phyloP scores from a whole-genome alignment of 2,113 vertebrate species.

The Ahaetulla prasina region DNA sequence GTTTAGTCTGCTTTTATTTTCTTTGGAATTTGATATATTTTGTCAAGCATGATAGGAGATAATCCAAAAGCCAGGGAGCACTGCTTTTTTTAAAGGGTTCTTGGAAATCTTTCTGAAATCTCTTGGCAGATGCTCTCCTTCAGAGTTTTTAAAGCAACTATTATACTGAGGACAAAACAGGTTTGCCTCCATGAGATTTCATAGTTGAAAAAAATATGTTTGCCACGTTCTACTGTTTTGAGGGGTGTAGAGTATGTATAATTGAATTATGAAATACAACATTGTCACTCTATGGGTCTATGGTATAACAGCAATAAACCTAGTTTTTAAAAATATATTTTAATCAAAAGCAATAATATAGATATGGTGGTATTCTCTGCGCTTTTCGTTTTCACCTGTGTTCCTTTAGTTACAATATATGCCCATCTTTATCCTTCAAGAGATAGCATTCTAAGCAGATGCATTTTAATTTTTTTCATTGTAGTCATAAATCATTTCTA shows the following conservation, averaged over 20 bases:
- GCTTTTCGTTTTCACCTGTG: background rate
- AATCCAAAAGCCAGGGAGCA: background rate
- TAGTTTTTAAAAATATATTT: background rate
- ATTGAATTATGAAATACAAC: background rate
- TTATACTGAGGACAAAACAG: background rate
- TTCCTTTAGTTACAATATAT: background rate
- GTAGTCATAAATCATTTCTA: background rate
- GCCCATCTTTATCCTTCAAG: background rate
- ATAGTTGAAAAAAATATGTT: background rate
- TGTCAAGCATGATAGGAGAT: background rate
- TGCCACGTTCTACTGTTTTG: background rate
- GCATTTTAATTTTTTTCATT: background rate
- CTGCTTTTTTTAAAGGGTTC: background rate
- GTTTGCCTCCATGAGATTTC: background rate
- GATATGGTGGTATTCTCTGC: background rate
- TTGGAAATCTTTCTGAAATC: background rate
- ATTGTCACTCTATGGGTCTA: background rate
- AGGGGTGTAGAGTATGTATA: background rate
- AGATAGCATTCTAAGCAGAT: background rate
- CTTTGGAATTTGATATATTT: background rate
- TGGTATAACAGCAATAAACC: background rate
- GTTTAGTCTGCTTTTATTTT: background rate
- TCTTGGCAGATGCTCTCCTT: background rate
- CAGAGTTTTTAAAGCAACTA: background rate
- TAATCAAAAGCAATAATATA: background rate